phyloP scores from a whole-genome alignment of 2,113 vertebrate species.

The Lycocorax pyrrhopterus region DNA sequence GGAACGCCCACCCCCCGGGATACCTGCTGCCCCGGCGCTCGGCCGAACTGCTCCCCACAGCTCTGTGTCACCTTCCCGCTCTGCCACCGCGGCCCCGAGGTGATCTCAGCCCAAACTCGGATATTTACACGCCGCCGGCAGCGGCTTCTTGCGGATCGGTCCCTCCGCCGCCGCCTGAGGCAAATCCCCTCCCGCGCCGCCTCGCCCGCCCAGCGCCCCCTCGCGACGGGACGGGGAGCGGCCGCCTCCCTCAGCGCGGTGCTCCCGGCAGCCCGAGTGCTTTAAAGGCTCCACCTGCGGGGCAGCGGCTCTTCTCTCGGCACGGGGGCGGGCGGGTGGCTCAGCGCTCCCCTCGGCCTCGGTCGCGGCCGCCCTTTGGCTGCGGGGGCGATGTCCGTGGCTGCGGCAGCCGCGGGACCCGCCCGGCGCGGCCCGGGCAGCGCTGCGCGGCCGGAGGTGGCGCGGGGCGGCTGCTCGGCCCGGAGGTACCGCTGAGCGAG shows the following conservation, averaged over 20 bases:
- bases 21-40: constrained; percentile 21
- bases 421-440: background rate
- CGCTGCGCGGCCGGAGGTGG: background rate
- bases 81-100: background rate
- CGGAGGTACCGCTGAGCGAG: background rate
- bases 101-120: background rate
- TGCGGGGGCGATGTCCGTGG: background rate
- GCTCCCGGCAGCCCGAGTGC: background rate
- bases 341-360: background rate
- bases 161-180: background rate
- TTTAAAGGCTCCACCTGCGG: background rate
- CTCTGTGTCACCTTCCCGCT: background rate
- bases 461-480: background rate
- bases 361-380: background rate
- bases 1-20: background rate
- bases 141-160: background rate
- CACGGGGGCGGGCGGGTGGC: background rate
- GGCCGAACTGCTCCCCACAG: background rate
- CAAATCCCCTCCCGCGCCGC: background rate
- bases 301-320: background rate
- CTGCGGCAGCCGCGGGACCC: background rate
- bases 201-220: background rate
- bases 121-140: background rate
- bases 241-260: background rate
- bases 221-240: background rate